These are phyloP conservation scores for Orthonyx spaldingii DNA, from an alignment of 2,113 vertebrate species.

Conservation along the genomic window DNA sequence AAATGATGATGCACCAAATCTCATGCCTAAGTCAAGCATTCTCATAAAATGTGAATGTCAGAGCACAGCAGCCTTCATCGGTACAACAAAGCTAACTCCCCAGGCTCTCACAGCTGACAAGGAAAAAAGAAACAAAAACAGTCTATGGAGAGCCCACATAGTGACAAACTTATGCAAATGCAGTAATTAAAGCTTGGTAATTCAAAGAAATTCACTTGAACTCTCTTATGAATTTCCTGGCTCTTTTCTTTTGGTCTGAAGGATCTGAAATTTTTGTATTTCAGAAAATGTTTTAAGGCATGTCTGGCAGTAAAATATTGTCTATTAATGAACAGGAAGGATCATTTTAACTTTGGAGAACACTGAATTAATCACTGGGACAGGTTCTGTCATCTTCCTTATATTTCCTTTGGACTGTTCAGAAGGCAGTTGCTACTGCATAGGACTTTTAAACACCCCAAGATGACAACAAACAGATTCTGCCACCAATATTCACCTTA, in stretches of 20 bases:
- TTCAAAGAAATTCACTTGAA: constrained; percentile 50
- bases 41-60: neutral
- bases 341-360: neutral
- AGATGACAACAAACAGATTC: neutral
- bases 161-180: constrained; percentile 42
- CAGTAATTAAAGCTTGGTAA: constrained; percentile 50
- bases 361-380: constrained; percentile 24
- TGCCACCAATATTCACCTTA: neutral
- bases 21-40: neutral
- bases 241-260: constrained; percentile 17
- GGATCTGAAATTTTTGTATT: constrained; percentile 18
- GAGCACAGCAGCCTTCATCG: neutral
- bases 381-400: neutral
- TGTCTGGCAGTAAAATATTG: constrained; percentile 23
- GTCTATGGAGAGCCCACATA: neutral
- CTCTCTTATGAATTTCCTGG: neutral
- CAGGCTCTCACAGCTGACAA: neutral
- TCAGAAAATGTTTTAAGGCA: constrained; percentile 19
- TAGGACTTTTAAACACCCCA: neutral
- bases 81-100: neutral
- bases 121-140: neutral
- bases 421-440: neutral
- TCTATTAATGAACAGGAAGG: neutral
- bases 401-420: neutral
- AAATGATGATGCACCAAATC: neutral